Conservation (phyloP, 2,888 invertebrate genomes). For the Chymomyza fuscimana region DNA sequence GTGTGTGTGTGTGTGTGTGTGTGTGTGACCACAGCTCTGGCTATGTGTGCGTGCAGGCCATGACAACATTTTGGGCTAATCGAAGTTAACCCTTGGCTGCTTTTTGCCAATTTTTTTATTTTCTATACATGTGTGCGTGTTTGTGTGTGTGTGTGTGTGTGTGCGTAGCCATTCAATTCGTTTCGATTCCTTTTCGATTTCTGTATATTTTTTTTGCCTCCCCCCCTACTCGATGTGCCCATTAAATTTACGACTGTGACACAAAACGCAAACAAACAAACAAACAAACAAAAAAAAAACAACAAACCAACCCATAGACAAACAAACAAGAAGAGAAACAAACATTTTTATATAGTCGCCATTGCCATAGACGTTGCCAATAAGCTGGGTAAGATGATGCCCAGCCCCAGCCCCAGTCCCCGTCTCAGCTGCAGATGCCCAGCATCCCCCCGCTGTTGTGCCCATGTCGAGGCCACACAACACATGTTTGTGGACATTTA, state of each 20-base stretch:
- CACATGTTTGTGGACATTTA: constrained; percentile 74
- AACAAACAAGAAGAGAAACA: constrained; percentile 59
- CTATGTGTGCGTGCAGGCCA: constrained; percentile 46
- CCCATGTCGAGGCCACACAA: constrained; percentile 28
- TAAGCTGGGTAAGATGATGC: constrained; percentile 36
- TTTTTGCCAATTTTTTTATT: constrained; percentile 63
- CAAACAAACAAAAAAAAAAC: constrained; percentile 54
- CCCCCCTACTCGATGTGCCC: constrained; percentile 37
- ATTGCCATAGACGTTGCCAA: constrained; percentile 49
- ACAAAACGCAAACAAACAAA: constrained; percentile 70
- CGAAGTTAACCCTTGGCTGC: constrained; percentile 73
- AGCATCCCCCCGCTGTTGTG: background rate
- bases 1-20: background rate
- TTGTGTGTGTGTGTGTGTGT: background rate
- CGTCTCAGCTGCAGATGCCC: background rate
- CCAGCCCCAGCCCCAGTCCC: background rate
- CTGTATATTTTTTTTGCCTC: constrained; percentile 29
- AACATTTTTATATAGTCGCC: constrained; percentile 75
- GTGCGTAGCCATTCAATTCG: constrained; percentile 63
- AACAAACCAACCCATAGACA: constrained; percentile 54
- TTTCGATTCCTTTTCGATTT: constrained; percentile 70
- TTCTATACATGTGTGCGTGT: background rate
- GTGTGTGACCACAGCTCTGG: constrained; percentile 65
- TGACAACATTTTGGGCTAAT: constrained; percentile 74
- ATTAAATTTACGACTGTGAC: constrained; percentile 65